Evolutionary conservation across 2,888 invertebrate species (phyloP).

Genomic region (Amorpha juglandis): DNA sequence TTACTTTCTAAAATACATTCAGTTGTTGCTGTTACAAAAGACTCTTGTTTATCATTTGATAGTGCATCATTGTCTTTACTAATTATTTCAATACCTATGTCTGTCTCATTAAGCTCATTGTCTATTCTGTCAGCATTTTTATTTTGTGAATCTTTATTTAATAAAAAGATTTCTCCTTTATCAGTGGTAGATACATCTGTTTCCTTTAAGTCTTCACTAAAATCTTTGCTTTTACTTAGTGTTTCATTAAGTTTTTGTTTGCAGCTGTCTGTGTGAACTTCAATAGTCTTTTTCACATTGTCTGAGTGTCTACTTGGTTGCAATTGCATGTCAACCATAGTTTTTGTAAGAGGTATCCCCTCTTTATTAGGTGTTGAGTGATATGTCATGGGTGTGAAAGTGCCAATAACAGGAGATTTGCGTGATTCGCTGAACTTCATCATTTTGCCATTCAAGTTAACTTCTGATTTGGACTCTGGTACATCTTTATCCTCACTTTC

Average conservation of each 20-base stretch:
- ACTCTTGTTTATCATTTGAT: slow-evolving; percentile 6
- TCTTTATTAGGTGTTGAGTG: slow-evolving; percentile 80
- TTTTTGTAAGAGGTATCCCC: slow-evolving; percentile 75
- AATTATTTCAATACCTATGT: neutral
- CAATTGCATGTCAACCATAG: slow-evolving; percentile 75
- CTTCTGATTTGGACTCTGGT: slow-evolving; percentile 60
- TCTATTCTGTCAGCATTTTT: slow-evolving; percentile 4
- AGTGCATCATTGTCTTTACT: neutral
- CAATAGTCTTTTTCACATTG: slow-evolving; percentile 76
- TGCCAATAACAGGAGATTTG: slow-evolving; percentile 73
- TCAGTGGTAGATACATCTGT: slow-evolving; percentile 15
- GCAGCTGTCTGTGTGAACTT: slow-evolving; percentile 71
- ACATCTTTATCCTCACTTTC: slow-evolving; percentile 54
- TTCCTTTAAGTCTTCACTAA: slow-evolving; percentile 30
- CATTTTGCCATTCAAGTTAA: slow-evolving; percentile 68
- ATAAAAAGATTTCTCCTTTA: slow-evolving; percentile 27
- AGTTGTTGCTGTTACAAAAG: neutral
- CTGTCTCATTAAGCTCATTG: slow-evolving; percentile 12
- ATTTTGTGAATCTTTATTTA: slow-evolving; percentile 13
- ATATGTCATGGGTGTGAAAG: slow-evolving; percentile 73
- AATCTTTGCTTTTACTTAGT: slow-evolving; percentile 39
- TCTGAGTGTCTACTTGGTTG: slow-evolving; percentile 76
- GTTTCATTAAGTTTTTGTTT: slow-evolving; percentile 57
- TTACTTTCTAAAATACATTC: neutral
- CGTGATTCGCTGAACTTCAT: slow-evolving; percentile 72